Conservation (phyloP, 2,797 vertebrate genomes). For the Sebastes diaconus region DNA sequence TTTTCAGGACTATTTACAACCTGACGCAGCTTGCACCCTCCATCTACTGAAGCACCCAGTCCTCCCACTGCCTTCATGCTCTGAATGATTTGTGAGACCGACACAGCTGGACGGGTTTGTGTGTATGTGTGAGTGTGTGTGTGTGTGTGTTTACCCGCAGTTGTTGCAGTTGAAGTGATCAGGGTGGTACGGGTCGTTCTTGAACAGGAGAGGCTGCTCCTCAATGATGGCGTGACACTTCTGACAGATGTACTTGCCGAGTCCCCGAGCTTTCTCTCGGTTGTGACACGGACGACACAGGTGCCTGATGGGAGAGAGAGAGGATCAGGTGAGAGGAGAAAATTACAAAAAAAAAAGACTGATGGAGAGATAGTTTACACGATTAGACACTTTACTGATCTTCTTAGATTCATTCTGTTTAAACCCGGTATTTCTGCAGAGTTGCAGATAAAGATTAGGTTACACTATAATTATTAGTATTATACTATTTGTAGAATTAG, state of each 20-base stretch:
- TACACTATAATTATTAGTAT: background rate
- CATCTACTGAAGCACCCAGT: background rate
- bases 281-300: slow-evolving; percentile 96
- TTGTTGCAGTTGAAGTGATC: slow-evolving; percentile 99
- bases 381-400: no score
- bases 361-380: no score
- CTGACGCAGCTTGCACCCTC: background rate
- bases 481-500: background rate
- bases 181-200: slow-evolving; percentile 97
- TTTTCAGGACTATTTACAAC: background rate
- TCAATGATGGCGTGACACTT: slow-evolving; percentile 98
- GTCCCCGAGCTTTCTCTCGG: slow-evolving; percentile 93
- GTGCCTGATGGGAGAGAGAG: slow-evolving; percentile 81
- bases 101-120: background rate
- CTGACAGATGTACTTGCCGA: slow-evolving; percentile 92
- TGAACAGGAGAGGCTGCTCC: slow-evolving; percentile 94
- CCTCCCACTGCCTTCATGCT: background rate
- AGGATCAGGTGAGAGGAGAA: background rate
- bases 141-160: slow-evolving; percentile 86
- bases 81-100: background rate
- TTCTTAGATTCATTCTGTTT: no score
- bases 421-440: background rate
- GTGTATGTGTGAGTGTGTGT: background rate
- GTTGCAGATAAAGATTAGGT: background rate
- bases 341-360: background rate